These are phyloP conservation scores for Himalopsyche japonica DNA, from an alignment of 2,888 invertebrate genomes.

Conservation along the genomic window DNA sequence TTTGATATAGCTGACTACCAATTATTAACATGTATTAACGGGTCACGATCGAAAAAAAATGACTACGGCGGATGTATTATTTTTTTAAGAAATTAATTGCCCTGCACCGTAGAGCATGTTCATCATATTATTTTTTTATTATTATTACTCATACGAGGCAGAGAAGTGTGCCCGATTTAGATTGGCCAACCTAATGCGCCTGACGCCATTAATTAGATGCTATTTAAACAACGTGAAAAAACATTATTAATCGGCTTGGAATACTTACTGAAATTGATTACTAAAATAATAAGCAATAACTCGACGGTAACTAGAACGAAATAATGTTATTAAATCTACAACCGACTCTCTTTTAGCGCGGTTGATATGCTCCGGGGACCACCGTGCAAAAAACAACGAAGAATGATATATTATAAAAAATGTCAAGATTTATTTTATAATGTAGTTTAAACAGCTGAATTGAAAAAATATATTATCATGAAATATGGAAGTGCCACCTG, in stretches of 20 bases:
- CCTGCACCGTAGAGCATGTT: background rate
- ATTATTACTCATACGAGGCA: background rate
- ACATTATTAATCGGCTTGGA: background rate
- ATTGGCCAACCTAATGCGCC: background rate
- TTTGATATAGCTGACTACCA: conserved; percentile 30
- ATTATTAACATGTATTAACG: conserved; percentile 34
- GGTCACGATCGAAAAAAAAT: conserved; percentile 28
- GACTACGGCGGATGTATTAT: background rate
- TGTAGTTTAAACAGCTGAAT: too few species aligned
- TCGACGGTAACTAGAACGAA: background rate
- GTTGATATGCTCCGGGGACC: too few species aligned
- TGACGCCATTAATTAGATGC: background rate
- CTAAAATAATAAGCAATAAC: background rate
- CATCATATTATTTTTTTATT: background rate
- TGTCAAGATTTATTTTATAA: too few species aligned
- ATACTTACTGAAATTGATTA: background rate
- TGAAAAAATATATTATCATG: too few species aligned
- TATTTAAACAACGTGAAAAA: background rate
- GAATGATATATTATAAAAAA: too few species aligned
- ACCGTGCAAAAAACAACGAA: too few species aligned
- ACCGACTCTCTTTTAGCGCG: too few species aligned
- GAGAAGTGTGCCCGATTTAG: background rate
- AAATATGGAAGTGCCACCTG: too few species aligned
- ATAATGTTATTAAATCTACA: background rate
- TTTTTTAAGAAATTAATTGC: background rate